These are phyloP conservation scores for Drosophila santomea DNA, from an alignment of 1,140 invertebrate genomes.

Conservation along the genomic window DNA sequence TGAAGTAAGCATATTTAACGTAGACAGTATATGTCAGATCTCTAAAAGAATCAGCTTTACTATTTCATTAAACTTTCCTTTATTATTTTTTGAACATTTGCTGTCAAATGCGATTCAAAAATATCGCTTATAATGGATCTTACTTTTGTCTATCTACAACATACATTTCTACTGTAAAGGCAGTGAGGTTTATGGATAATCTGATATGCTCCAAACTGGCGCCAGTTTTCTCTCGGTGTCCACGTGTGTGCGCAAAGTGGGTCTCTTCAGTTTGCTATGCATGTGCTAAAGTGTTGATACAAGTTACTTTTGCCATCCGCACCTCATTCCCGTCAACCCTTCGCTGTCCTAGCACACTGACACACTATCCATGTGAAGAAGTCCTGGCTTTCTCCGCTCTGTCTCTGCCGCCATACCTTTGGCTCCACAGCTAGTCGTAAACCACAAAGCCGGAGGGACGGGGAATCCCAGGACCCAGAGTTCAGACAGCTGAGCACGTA, in stretches of 20 bases:
- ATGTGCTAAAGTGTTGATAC: conserved; percentile 83
- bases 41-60: too few relatives aligned
- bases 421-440: conserved; percentile 44
- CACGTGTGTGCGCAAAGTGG: conserved; percentile 52
- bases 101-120: too few relatives aligned
- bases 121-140: too few relatives aligned
- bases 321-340: conserved; percentile 39
- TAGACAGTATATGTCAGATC: too few relatives aligned
- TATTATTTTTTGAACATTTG: too few relatives aligned
- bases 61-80: too few relatives aligned
- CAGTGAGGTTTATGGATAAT: too few relatives aligned
- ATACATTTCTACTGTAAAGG: too few relatives aligned
- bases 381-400: conserved; percentile 2
- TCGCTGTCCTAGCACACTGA: conserved; percentile 62
- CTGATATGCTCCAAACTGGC: not conserved
- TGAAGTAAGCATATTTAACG: too few relatives aligned
- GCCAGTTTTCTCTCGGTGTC: conserved; percentile 1
- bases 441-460: conserved; percentile 22
- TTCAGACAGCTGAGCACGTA: conserved; percentile 68
- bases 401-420: conserved; percentile 1
- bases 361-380: conserved; percentile 46
- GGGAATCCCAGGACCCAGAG: conserved; percentile 25
- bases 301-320: conserved; percentile 70
- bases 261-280: conserved; percentile 63
- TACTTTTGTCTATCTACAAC: too few relatives aligned